These are phyloP conservation scores for Drosophila anceps DNA, from an alignment of 2,888 invertebrate genomes.

Conservation along the genomic window DNA sequence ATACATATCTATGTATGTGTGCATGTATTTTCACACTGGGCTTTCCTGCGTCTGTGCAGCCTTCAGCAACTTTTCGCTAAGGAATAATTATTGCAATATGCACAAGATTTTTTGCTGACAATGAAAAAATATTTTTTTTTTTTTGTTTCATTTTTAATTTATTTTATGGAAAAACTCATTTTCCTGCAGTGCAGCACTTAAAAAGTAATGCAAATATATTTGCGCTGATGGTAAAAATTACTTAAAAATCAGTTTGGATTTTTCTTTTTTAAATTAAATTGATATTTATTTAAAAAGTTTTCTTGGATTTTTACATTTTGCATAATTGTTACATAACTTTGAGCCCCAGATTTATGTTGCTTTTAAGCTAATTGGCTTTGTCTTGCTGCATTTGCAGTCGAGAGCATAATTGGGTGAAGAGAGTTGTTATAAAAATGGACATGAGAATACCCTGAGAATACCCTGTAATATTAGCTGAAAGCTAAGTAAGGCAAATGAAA, in stretches of 20 bases:
- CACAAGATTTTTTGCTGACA: conserved; percentile 35
- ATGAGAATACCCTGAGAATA: not conserved
- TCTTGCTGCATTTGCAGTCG: not conserved
- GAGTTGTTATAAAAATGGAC: not conserved
- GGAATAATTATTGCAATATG: conserved; percentile 58
- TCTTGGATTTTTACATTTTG: not conserved
- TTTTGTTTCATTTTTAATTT: not conserved
- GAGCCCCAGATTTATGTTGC: conserved; percentile 9
- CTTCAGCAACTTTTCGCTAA: conserved; percentile 1
- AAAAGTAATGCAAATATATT: conserved; percentile 18
- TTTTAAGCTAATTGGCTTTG: conserved; percentile 24
- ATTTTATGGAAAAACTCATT: conserved; percentile 32
- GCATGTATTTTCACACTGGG: not conserved
- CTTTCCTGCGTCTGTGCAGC: not conserved
- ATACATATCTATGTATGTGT: not conserved
- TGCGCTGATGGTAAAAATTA: conserved; percentile 14
- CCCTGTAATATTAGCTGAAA: not conserved
- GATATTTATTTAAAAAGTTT: conserved; percentile 3
- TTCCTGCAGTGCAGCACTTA: conserved; percentile 17
- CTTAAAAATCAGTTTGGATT: not conserved
- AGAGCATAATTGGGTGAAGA: not conserved
- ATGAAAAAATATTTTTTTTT: not conserved
- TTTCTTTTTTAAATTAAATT: not conserved
- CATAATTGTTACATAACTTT: conserved; percentile 1
- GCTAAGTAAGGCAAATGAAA: not conserved